Evolutionary conservation across 1,140 invertebrate species (phyloP), one percentile per base, ranked within the genome.

Genomic region (Drosophila dunni): DNA sequence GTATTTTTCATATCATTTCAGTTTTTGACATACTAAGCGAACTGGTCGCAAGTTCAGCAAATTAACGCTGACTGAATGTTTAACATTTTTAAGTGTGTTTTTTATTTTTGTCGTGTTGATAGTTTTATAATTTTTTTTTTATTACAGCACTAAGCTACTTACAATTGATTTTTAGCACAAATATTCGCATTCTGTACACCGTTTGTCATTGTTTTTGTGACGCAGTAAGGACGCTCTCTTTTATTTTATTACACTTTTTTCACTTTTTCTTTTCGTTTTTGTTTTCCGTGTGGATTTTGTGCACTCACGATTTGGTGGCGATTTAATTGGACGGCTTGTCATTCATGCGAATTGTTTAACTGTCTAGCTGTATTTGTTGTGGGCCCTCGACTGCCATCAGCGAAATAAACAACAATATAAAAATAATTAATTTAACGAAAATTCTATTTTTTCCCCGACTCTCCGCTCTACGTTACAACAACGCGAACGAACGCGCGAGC

Each of bases 91-190:
- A 34, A 10, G 50, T 53, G 11, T 11, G 42, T 20, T 42, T 54
- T 9, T 54, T 36, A 2, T 45, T 36, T 20, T 58, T 64, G 40
- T 40, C 42, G 10, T 13, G 13, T 20, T 15, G 60, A 29, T 65
- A 51, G 34, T 53, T 58, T 46, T 33, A 50, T 17, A 58, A 62
- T 45, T 45, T 61, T 66, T 29, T 46, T 34, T 15, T 15, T 42
- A 63, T 9, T 44, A 62, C 36, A 60, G 40, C 66, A 61, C 51
- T 53, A 15, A 44, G 66, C 34, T 80, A 85, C 81, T 85, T 84
- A 84, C 81, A 78, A 84, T 84, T 84, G 81, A 84, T 84, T 84
- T 84, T 84, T 83, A 69, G 81, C 81, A 85, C 81, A 85, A 48
- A 70, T 58, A 34, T 64, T 66, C 46, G 33, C 79, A 78, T 78